Evolutionary conservation across 35 echinoderm and acorn worm species (phyloP), one percentile per base, ranked within the genome.

Genomic region (Lytechinus variegatus): DNA sequence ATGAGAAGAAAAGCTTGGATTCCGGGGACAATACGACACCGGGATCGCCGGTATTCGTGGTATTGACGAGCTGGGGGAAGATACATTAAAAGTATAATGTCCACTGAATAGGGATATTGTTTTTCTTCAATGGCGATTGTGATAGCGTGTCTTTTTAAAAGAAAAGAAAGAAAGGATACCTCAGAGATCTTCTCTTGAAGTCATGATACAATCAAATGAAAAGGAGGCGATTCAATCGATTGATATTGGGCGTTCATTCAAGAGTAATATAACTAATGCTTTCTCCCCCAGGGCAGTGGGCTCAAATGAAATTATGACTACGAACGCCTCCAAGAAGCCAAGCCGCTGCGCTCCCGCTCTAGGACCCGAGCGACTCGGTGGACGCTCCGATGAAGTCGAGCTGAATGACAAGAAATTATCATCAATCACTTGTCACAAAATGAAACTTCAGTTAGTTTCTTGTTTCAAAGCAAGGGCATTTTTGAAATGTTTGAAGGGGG

Each of bases 141-240:
- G 88, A 52, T 52, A 51, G 28, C 52, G 29, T 90, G 29, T 52
- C 27, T 33, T 44, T 44, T 58, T 14, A 51, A 33, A 89, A 90
- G 88, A 54, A 54, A 90, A 12, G 10, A 13, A 54, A 90, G 24
- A 54, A 90, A 12, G 10, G 9, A 54, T 52, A 29, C 19, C 66
- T 79, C 4, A 6, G 66, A 79, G 66, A 79, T 79, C 66, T 54
- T 54, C 21, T 90, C 88, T 90, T 54, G 29, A 54, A 90, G 88
- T 90, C 88, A 90, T 90, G 52, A 90, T 90, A 90, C 88, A 90
- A 90, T 90, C 88, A 21, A 90, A 90, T 90, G 52, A 90, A 90
- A 51, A 90, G 88, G 29, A 90, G 52, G 27, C 33, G 88, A 27
- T 90, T 90, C 52, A 90, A 90, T 90, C 88, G 88, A 90, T 90